Conservation (phyloP, 2,888 invertebrate species). For the Erebia ligea region DNA sequence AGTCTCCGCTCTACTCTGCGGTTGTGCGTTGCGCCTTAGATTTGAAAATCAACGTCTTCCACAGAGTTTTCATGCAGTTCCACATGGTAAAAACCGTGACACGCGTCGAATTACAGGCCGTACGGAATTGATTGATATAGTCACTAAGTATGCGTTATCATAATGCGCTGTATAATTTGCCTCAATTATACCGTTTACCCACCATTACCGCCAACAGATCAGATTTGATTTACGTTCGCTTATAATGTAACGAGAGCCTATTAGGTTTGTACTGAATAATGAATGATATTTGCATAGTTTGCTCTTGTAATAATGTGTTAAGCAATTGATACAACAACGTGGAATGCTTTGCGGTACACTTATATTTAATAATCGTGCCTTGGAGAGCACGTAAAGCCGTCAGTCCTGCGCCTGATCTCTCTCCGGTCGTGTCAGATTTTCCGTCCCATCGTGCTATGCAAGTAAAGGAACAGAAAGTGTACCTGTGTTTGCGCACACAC, state of each 20-base stretch:
- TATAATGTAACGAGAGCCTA: slow-evolving; percentile 17
- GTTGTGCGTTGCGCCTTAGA: too few species aligned
- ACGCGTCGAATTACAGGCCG: slow-evolving; percentile 40
- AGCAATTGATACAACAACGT: slow-evolving; percentile 1
- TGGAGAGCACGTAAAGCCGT: too few species aligned
- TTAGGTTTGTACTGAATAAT: slow-evolving; percentile 26
- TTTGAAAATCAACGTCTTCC: neutral
- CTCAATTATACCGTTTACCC: slow-evolving; percentile 44
- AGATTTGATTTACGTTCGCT: slow-evolving; percentile 35
- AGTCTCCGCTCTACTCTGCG: too few species aligned
- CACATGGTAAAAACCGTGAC: slow-evolving; percentile 24
- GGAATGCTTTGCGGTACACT: neutral
- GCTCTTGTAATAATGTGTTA: slow-evolving; percentile 7
- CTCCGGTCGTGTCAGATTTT: too few species aligned
- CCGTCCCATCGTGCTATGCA: too few species aligned
- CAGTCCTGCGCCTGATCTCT: too few species aligned
- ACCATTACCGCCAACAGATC: slow-evolving; percentile 38
- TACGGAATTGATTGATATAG: slow-evolving; percentile 51
- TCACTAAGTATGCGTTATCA: slow-evolving; percentile 48
- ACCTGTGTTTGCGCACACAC: too few species aligned
- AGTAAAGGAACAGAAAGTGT: too few species aligned
- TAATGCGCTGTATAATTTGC: slow-evolving; percentile 56
- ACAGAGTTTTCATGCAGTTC: slow-evolving; percentile 13
- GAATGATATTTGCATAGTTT: slow-evolving; percentile 25
- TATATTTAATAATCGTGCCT: too few species aligned